Percentiles rank a stretch among this genome's conserved stretches.
These are phyloP conservation scores for Asobara japonica DNA, from an alignment of 1,140 invertebrate genomes.

Conservation along the genomic window DNA sequence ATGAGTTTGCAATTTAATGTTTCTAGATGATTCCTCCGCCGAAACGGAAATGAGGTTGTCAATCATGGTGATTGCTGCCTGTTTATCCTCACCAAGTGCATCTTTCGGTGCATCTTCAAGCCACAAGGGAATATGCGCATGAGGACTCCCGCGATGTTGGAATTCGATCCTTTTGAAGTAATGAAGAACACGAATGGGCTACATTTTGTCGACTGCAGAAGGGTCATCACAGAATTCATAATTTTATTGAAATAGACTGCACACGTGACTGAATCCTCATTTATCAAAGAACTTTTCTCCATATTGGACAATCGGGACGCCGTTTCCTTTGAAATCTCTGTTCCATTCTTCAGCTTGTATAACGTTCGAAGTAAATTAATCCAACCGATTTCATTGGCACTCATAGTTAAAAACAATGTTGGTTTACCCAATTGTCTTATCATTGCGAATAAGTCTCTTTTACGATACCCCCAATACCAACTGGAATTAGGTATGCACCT, in stretches of 20 bases:
- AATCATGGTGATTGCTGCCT: constrained; percentile 31
- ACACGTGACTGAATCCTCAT: constrained; percentile 62
- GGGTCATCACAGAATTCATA: constrained; percentile 41
- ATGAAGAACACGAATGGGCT: constrained; percentile 42
- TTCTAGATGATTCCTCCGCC: constrained; percentile 40
- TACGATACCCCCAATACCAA: constrained; percentile 48
- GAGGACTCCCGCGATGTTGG: constrained; percentile 49
- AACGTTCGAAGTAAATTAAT: constrained; percentile 51
- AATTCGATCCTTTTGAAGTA: constrained; percentile 48
- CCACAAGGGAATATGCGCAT: constrained; percentile 54
- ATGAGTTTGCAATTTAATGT: constrained; percentile 44
- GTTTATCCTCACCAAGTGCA: constrained; percentile 36
- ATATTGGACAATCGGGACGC: constrained; percentile 38
- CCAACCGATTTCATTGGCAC: constrained; percentile 54
- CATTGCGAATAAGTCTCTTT: constrained; percentile 58
- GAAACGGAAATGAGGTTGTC: constrained; percentile 38
- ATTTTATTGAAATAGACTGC: constrained; percentile 58
- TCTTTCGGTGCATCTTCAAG: constrained; percentile 47
- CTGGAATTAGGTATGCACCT: constrained; percentile 31
- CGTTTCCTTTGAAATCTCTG: constrained; percentile 38
- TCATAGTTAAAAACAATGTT: constrained; percentile 46
- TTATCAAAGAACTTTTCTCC: constrained; percentile 49
- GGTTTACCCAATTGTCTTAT: constrained; percentile 48
- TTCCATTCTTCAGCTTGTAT: constrained; percentile 49
- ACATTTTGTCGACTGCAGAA: constrained; percentile 36